Evolutionary conservation across 1,140 invertebrate genomes (phyloP), one percentile per base, ranked within the genome.

Genomic region (Cephus cinctus): DNA sequence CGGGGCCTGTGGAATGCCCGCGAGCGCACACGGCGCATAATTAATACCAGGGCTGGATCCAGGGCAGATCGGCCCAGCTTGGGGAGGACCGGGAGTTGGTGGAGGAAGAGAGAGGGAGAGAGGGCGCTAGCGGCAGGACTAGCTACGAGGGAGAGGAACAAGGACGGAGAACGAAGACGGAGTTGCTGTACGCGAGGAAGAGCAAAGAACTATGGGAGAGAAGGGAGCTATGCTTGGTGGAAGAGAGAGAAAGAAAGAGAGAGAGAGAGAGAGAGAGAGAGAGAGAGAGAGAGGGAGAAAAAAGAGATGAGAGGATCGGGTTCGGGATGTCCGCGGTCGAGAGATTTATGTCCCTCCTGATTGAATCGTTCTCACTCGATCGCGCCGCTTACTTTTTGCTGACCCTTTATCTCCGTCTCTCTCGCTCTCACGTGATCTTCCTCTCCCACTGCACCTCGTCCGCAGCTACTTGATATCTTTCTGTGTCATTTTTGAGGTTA

Each of bases 311-410:
- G 48, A 55, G 63, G 60, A 66, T 57, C 58, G 47, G 61, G 60
- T 52, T 61, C 64, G 61, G 69, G 67, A 72, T 74, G 74, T 73
- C 71, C 65, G 62, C 68, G 60, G 66, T 68, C 62, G 70, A 67
- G 69, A 75, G 74, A 75, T 76, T 75, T 75, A 75, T 77, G 74
- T 74, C 66, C 65, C 71, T 75, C 69, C 74, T 75, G 74, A 77
- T 77, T 77, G 74, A 75, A 75, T 75, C 73, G 74, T 77, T 77
- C 73, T 77, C 73, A 74, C 74, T 73, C 72, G 73, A 76, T 75
- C 68, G 70, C 61, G 60, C 64, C 61, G 66, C 59, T 71, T 65
- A 65, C 67, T 73, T 72, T 69, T 73, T 72, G 61, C 63, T 42
- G 41, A n/a, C 20, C 41, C 43, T 42, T 36, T 43, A 34, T 25